phyloP scores from a whole-genome alignment of 2,888 invertebrate species.

The Acronicta alni region DNA sequence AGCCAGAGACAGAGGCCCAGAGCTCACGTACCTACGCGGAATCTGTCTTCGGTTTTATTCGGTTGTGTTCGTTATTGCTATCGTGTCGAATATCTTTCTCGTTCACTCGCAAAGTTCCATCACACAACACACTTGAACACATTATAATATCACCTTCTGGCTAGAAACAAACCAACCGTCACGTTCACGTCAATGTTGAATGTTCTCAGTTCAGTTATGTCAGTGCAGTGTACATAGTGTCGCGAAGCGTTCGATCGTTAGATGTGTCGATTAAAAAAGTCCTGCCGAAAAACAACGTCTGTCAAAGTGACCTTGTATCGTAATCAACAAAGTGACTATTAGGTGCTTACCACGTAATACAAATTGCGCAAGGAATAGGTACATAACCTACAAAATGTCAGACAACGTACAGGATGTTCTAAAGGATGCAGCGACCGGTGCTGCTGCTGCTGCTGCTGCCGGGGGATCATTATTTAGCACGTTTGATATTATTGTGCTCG shows the following conservation, averaged over 20 bases:
- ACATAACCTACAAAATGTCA: slow-evolving; percentile 84
- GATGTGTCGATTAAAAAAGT: slow-evolving; percentile 59
- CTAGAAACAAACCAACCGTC: slow-evolving; percentile 41
- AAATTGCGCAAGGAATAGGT: slow-evolving; percentile 58
- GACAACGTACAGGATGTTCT: slow-evolving; percentile 82
- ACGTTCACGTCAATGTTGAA: slow-evolving; percentile 45
- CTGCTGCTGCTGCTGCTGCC: slow-evolving; percentile 80
- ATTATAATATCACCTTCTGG: slow-evolving; percentile 22
- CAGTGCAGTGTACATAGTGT: slow-evolving; percentile 56
- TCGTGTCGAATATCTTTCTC: slow-evolving; percentile 57
- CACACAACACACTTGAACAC: neutral
- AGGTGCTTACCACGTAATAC: slow-evolving; percentile 55
- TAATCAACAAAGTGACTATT: slow-evolving; percentile 64
- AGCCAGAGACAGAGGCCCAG: neutral
- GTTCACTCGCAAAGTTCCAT: slow-evolving; percentile 56
- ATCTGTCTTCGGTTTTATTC: slow-evolving; percentile 57
- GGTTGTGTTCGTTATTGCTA: slow-evolving; percentile 55
- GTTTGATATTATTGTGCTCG: slow-evolving; percentile 93
- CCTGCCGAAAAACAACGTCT: slow-evolving; percentile 64
- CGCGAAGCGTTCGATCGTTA: slow-evolving; percentile 61
- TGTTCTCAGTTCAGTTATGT: slow-evolving; percentile 50
- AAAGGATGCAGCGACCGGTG: slow-evolving; percentile 88
- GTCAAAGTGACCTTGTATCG: slow-evolving; percentile 75
- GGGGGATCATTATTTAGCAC: slow-evolving; percentile 92
- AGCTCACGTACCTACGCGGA: slow-evolving; percentile 15